Evolutionary conservation across 2,797 vertebrate genomes (phyloP), one percentile per base, ranked within the genome.

Genomic region (Sebastes kiyomatsui): DNA sequence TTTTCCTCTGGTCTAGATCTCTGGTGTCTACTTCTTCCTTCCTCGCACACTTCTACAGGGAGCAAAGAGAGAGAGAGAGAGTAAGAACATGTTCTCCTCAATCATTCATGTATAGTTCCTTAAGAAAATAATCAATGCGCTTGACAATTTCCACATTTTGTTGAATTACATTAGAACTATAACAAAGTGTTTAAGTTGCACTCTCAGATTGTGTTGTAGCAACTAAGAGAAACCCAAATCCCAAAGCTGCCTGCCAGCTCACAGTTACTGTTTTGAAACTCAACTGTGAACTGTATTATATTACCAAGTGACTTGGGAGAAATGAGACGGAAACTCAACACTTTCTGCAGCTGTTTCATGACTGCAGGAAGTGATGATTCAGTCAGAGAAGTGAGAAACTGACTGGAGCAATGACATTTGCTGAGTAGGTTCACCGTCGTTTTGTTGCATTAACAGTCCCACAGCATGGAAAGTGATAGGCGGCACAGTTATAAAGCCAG

Each of bases 1-100:
- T 99, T 92, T 99, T 99, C 90, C 98, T 97, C 91, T 96, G 96
- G 93, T 99, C 98, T 33, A 99, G 96, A 7, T 97, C 97, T 89
- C 91, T 96, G 90, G 95, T 97, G 89, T 99, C 98, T 77, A 97
- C 95, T 85, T 97, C 97, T 22, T 96, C 94, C 1, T 94, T 96
- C 88, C 96, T 96, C 1, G 91, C 86, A 90, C 97, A 98, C 80
- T 96, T 99, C 98, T 99, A 85, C 69, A 81, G 79, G 81, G 28
- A 73, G 30, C 7, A 83, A 70, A 72, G 10, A 49, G 52, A 75
- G 30, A 70, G 38, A 70, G 38, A 46, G 52, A 76, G 32, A 77
- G 30, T 32, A 35, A 77, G 30, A 73, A 71, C 59, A 72, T 25
- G 8, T 62, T 46, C 30, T 70, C 35, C 23, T 67, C 10, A 22